phyloP scores from a whole-genome alignment of 2,888 invertebrate genomes.

The Conus canariensis region DNA sequence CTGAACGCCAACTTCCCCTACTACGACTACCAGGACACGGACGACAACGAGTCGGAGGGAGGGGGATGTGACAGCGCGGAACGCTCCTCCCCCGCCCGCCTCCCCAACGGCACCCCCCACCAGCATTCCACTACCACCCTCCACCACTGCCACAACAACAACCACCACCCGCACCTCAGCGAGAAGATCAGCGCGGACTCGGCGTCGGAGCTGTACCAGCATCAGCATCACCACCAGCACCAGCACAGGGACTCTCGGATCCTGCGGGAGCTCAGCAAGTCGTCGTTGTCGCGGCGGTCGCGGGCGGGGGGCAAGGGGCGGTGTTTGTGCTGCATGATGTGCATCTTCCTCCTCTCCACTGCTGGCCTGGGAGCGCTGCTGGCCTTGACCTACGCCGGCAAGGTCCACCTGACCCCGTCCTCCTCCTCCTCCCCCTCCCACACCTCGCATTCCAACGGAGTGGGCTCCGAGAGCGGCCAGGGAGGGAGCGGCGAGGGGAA shows the following conservation, averaged over 20 bases:
- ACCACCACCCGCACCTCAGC: constrained; percentile 19
- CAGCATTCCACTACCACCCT: neutral
- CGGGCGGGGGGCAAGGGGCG: constrained; percentile 37
- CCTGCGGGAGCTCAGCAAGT: constrained; percentile 34
- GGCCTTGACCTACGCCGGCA: constrained; percentile 39
- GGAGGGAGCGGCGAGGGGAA: neutral
- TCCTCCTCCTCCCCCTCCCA: neutral
- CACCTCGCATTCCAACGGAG: constrained; percentile 36
- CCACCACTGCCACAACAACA: neutral
- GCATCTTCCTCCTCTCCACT: constrained; percentile 40
- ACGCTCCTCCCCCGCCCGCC: neutral
- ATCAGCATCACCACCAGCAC: constrained; percentile 7
- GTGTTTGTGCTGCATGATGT: constrained; percentile 43
- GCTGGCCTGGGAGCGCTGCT: constrained; percentile 41
- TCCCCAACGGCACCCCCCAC: constrained; percentile 14
- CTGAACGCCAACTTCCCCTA: constrained; percentile 26
- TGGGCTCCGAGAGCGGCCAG: neutral
- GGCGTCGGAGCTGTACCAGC: neutral
- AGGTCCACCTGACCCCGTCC: constrained; percentile 13
- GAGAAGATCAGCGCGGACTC: constrained; percentile 28
- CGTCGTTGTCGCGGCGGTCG: constrained; percentile 32
- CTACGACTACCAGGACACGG: constrained; percentile 34
- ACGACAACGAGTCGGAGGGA: constrained; percentile 32
- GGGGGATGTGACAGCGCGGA: constrained; percentile 25
- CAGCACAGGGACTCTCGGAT: constrained; percentile 15